Percentiles rank a stretch among this genome's conserved stretches.
These are phyloP conservation scores for Catharus minimus DNA, from an alignment of 2,113 vertebrate species.

Conservation along the genomic window DNA sequence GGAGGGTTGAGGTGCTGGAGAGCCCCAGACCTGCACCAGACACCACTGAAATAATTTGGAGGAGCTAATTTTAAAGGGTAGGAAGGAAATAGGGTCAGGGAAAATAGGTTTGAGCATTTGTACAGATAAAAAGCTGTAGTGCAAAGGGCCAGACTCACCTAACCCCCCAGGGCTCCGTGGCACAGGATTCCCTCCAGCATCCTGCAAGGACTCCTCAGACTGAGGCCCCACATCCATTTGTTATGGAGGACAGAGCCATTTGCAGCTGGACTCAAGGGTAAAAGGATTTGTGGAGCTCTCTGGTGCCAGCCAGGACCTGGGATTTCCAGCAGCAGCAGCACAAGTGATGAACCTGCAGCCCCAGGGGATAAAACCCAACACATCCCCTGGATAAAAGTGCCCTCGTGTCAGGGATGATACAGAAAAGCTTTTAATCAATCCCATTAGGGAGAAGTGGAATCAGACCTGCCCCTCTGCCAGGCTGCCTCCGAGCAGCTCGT, in stretches of 20 bases:
- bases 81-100: background rate
- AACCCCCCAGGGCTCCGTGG: background rate
- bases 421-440: conserved; percentile 18
- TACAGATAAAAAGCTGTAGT: background rate
- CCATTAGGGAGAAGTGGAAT: conserved; percentile 14
- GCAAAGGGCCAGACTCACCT: background rate
- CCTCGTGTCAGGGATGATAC: background rate
- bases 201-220: background rate
- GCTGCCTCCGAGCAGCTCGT: background rate
- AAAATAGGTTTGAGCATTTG: background rate
- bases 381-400: background rate
- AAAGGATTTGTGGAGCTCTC: background rate
- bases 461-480: background rate
- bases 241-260: background rate
- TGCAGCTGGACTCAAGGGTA: background rate
- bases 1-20: background rate
- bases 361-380: background rate
- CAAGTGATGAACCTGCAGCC: background rate
- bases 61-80: background rate
- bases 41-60: fast-evolving
- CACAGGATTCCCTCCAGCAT: background rate
- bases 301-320: background rate
- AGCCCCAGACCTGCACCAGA: background rate
- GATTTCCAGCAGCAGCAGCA: background rate
- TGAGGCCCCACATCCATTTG: fast-evolving